Percentiles rank a stretch among this genome's conserved stretches.
Conservation (phyloP, 2,888 invertebrate species). For the Apotomis turbidana region DNA sequence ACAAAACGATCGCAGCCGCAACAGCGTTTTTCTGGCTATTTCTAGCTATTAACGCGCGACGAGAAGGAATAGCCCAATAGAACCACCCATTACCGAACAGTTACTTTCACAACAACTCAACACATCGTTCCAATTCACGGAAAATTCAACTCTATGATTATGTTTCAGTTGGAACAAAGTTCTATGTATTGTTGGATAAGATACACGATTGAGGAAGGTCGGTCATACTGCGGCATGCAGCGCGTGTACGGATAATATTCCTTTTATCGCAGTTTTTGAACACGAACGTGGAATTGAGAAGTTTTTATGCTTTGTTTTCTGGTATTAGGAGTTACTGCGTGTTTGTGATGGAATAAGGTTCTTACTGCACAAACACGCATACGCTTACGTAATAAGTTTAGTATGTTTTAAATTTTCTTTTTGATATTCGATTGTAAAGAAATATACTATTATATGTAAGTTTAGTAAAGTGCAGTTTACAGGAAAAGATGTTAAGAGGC, state of each 20-base stretch:
- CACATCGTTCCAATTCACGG: not conserved
- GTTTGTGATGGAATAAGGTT: not conserved
- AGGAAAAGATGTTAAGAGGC: too few relatives aligned
- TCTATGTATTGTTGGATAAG: not conserved
- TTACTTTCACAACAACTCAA: not conserved
- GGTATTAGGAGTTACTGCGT: conserved; percentile 21
- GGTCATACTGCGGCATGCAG: not conserved
- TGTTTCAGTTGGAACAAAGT: not conserved
- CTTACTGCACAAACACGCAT: not conserved
- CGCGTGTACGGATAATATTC: conserved; percentile 12
- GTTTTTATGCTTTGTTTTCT: conserved; percentile 21
- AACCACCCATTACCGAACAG: conserved; percentile 39
- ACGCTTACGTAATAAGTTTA: not conserved
- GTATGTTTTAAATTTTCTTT: not conserved
- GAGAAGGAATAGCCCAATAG: conserved; percentile 50
- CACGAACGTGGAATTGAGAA: conserved; percentile 18
- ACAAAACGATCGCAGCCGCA: conserved; percentile 36
- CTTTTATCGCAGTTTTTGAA: conserved; percentile 29
- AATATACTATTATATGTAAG: too few relatives aligned
- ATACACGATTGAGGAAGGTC: not conserved
- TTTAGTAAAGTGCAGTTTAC: too few relatives aligned
- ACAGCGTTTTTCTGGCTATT: conserved; percentile 46
- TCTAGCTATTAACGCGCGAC: conserved; percentile 47
- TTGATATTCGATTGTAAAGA: too few relatives aligned
- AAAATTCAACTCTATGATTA: not conserved